Evolutionary conservation across 2,888 invertebrate species (phyloP), one percentile per base, ranked within the genome.

Genomic region (Athrips mouffetella): DNA sequence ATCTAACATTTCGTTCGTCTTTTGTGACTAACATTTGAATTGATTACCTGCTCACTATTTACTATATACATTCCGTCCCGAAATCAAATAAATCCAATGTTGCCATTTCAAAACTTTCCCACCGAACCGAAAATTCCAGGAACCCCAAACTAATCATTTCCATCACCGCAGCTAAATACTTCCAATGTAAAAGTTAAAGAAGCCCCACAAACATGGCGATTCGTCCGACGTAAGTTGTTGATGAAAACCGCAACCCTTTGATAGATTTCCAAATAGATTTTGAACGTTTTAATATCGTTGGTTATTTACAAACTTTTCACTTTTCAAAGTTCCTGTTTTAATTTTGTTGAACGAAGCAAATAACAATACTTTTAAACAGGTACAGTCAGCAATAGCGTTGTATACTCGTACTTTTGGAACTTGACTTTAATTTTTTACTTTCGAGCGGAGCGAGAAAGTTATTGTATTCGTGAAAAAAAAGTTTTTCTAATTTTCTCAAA

Each of bases 151-250:
- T 51, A 59, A 58, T 53, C 54, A 52, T 52, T 51, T n/a, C 37
- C 37, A 8, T 37, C 11, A 37, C 37, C 37, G 37, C 37, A 37
- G 37, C 37, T 37, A 37, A 37, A 37, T 37, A 37, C 37, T 37
- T 35, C 21, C 63, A 66, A 65, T 62, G 63, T 65, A 55, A 66
- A 66, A 63, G 62, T 63, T 65, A 59, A 59, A 63, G 65, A 63
- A 60, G 60, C 59, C 63, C 57, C 57, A 51, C 52, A 60, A 65
- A 66, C 58, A 60, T 59, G 68, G 63, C 63, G 58, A 65, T 67
- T 58, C 53, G n/a, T n/a, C n/a, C n/a, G 16, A 55, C 49, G 40
- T 55, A 67, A 68, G 58, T 65, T 59, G 56, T 54, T 65, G 65
- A 69, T 65, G 70, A 68, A 65, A 63, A 61, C 67, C 62, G 53